Conservation (phyloP, 1,140 invertebrate genomes). For the Zaprionus inermis region DNA sequence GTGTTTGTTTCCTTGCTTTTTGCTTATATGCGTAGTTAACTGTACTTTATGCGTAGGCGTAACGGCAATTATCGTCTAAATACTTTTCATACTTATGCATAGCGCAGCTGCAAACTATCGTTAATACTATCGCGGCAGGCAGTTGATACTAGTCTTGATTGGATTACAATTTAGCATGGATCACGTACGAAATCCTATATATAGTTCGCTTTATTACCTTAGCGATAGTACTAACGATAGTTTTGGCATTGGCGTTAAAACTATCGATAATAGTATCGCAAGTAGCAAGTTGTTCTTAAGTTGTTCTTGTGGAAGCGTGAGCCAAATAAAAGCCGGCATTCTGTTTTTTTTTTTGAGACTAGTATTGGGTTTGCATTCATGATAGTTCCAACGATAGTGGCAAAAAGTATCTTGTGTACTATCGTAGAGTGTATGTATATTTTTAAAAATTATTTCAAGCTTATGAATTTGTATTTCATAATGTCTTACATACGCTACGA, state of each 20-base stretch:
- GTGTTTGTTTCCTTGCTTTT: constrained; percentile 24
- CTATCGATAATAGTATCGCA: background rate
- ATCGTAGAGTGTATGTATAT: background rate
- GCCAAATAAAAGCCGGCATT: no score
- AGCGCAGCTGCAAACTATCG: background rate
- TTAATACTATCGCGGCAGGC: background rate
- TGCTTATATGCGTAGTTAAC: constrained; percentile 39
- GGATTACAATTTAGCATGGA: background rate
- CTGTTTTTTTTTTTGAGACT: background rate
- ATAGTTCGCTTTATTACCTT: background rate
- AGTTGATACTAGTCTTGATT: background rate
- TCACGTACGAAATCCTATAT: background rate
- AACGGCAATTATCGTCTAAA: constrained; percentile 39
- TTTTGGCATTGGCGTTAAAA: background rate
- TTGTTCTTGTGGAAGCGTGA: no score
- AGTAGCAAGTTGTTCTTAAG: background rate
- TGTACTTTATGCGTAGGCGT: constrained; percentile 60
- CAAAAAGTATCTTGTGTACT: background rate
- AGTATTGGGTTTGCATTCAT: background rate
- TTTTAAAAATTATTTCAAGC: background rate
- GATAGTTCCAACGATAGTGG: background rate
- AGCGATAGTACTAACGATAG: background rate
- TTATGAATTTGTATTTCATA: background rate
- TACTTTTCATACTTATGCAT: constrained; percentile 44
- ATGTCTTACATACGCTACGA: constrained; percentile 1